phyloP scores from a whole-genome alignment of 1,140 invertebrate genomes.

The Atta colombica region DNA sequence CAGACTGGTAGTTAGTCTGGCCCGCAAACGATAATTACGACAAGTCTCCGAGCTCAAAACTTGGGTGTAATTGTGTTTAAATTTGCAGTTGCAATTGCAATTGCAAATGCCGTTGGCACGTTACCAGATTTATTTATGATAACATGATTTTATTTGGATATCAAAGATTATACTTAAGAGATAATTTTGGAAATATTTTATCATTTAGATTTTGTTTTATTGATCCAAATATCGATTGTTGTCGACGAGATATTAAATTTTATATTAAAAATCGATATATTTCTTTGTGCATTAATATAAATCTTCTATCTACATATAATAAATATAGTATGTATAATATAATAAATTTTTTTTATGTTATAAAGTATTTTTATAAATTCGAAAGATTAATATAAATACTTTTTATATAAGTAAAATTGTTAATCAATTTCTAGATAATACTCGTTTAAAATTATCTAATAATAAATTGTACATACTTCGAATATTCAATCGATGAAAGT shows the following conservation, averaged over 20 bases:
- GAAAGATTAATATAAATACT: background rate
- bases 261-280: background rate
- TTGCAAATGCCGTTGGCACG: background rate
- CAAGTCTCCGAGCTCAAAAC: background rate
- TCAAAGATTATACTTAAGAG: background rate
- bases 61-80: background rate
- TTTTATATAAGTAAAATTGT: background rate
- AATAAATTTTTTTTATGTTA: background rate
- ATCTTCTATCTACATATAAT: background rate
- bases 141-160: no score
- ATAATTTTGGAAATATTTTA: background rate
- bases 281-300: background rate
- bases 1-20: conserved; percentile 5
- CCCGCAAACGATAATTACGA: conserved; percentile 32
- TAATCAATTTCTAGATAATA: no score
- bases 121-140: background rate
- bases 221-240: background rate
- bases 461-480: background rate
- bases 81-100: no score
- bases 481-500: conserved; percentile 21
- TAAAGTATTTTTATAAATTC: background rate
- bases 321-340: background rate
- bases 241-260: background rate
- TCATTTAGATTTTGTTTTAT: background rate
- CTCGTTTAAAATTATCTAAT: background rate